Conservation (phyloP, 2,888 invertebrate species). For the Cactoblastis cactorum region DNA sequence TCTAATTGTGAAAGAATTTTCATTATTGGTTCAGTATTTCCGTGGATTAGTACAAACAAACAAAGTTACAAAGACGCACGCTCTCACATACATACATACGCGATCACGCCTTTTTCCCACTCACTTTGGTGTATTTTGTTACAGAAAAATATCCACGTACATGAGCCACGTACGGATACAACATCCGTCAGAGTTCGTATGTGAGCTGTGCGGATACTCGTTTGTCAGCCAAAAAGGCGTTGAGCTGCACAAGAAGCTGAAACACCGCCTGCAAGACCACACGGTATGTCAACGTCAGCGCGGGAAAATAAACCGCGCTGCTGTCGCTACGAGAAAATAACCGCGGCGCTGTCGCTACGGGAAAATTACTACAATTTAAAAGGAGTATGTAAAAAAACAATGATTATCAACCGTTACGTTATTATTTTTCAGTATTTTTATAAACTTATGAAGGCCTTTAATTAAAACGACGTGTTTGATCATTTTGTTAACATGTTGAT, state of each 20-base stretch:
- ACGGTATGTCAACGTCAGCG: neutral
- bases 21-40: too few species aligned
- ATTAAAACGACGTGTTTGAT: too few species aligned
- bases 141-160: slow-evolving; percentile 30
- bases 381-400: too few species aligned
- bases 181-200: slow-evolving; percentile 33
- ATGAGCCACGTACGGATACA: slow-evolving; percentile 33
- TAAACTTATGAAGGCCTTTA: too few species aligned
- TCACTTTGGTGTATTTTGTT: neutral
- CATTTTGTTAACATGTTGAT: too few species aligned
- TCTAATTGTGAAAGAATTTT: too few species aligned
- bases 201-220: slow-evolving; percentile 31
- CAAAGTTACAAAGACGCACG: neutral
- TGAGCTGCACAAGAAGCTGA: slow-evolving; percentile 29
- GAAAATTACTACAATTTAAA: neutral
- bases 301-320: neutral
- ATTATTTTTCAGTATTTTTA: too few species aligned
- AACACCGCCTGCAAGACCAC: slow-evolving; percentile 24
- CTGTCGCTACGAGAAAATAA: too few species aligned
- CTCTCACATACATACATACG: neutral
- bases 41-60: too few species aligned
- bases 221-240: slow-evolving; percentile 33
- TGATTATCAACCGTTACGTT: too few species aligned
- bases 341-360: too few species aligned
- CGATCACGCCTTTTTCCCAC: too few species aligned